phyloP scores from a whole-genome alignment of 2,113 vertebrate genomes.

The Carettochelys insculpta region DNA sequence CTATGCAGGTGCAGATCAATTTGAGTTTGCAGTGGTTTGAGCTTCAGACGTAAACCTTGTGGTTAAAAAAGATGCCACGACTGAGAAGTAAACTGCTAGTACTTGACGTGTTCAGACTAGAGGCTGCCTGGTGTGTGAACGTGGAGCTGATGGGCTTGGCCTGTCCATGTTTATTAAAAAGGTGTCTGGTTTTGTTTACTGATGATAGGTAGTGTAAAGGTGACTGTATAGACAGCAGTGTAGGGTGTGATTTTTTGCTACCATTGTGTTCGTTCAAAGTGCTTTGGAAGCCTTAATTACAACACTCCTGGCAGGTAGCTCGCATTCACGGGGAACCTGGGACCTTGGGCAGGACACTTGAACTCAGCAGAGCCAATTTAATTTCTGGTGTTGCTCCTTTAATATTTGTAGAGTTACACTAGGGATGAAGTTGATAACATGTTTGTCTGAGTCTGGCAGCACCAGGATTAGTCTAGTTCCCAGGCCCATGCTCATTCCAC shows the following conservation, averaged over 20 bases:
- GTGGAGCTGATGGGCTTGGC: background rate
- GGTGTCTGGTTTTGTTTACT: background rate
- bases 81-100: background rate
- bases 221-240: background rate
- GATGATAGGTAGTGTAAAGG: background rate
- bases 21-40: background rate
- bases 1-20: background rate
- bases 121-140: background rate
- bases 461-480: background rate
- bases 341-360: background rate
- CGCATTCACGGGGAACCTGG: background rate
- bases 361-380: background rate
- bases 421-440: background rate
- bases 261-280: background rate
- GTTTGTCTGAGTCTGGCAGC: background rate
- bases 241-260: background rate
- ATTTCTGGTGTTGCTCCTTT: background rate
- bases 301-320: background rate
- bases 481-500: background rate
- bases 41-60: background rate
- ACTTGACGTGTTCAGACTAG: background rate
- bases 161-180: constrained; percentile 7
- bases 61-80: background rate
- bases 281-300: constrained; percentile 20
- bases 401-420: background rate